Base-by-base conservation (phyloP, 2,113 vertebrate genomes). In the Syngnathoides biaculeatus region DNA sequence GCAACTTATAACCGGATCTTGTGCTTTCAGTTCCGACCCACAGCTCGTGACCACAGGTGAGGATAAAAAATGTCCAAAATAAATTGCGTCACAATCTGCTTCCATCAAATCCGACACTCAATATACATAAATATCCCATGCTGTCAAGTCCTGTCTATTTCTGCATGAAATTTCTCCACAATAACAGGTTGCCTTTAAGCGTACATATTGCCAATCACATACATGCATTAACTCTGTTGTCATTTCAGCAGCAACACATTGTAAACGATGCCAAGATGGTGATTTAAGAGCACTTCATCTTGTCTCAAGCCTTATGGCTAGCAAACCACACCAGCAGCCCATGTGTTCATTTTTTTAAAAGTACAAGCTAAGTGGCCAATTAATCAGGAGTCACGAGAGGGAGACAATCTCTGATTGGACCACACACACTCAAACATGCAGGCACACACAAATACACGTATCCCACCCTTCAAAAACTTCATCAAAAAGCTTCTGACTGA, bases 401-500 rank as follows among this genome's bases (percentile, higher is more conserved):
- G 64, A 65, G 26, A 17, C 64, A 17, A n/a, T 22, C 39, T 71
- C 67, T 77, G 48, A 50, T 63, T 43, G 17, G 39, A 69, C 26
- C 5, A n/a, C 55, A 22, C 8, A 15, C 13, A 20, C 47, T 20
- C 48, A n/a, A 8, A 11, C 15, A 17, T 27, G 35, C 45, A 53
- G 24, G 64, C 35, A 13, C 57, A 35, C 30, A 42, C 53, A 19
- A 57, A 48, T 62, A 55, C 58, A 22, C 53, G 47, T n/a, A 22
- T 64, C 64, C n/a, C 38, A 17, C 45, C 15, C 48, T 52, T 35
- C 26, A 81, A 79, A 70, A 71, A 55, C 53, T 52, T 27, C 38
- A 81, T 78, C 70, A 72, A 55, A 65, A 52, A 68, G 35, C 66
- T 39, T 81, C 84, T 86, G 75, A 81, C 82, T 80, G 13, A 13